Evolutionary conservation across 2,888 invertebrate species (phyloP), one percentile per base, ranked within the genome.

Genomic region (Lymantria dispar): DNA sequence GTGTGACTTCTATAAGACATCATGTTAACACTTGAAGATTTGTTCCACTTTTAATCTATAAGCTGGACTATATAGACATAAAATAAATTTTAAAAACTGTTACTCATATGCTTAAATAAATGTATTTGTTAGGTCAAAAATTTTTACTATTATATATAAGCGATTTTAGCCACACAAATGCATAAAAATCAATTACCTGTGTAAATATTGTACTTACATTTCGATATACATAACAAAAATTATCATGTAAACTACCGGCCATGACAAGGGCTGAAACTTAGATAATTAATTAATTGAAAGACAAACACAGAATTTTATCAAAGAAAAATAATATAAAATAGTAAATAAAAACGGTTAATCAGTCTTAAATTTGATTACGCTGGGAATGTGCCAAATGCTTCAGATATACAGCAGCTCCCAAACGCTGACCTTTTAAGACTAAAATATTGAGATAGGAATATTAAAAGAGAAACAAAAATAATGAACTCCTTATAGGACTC

Each of bases 321-420:
- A 72, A 65, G 72, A 72, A 70, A n/a, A 74, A 72, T 68, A 70
- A 70, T 70, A 72, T 70, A 70, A 71, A 72, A 69, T 83, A 83
- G 74, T 60, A 40, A 68, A 56, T 83, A 81, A 80, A 66, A 77
- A 67, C 68, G 76, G 73, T 76, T 79, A 70, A 72, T 71, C 75
- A 74, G 78, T 81, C 78, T 79, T 75, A 78, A 79, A 75, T 76
- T 83, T 85, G 73, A 77, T 70, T 58, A 78, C 71, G 78, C 81
- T 85, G 87, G 87, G 83, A 83, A 84, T 89, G 90, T 91, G 90
- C 90, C 90, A 91, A 91, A 91, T 78, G 85, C 85, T 85, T 83
- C 66, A 68, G 65, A 73, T 60, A 75, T 77, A 74, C 80, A 76
- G 74, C 80, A 80, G 77, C 78, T 78, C 80, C 74, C 75, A 62